These are phyloP conservation scores for Laterallus jamaicensis DNA, from an alignment of 2,113 vertebrate species.

Conservation along the genomic window DNA sequence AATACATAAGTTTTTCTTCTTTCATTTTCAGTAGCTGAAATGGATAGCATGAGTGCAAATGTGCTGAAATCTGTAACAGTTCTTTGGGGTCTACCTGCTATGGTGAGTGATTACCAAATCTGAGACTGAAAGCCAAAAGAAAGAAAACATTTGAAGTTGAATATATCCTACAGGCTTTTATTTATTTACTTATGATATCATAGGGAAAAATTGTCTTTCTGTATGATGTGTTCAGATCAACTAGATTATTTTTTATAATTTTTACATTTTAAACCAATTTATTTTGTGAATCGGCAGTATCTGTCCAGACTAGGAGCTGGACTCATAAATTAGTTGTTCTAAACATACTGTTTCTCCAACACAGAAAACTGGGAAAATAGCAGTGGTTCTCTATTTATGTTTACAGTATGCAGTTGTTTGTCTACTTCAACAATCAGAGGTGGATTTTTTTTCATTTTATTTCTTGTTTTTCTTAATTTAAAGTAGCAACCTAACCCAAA, in stretches of 20 bases:
- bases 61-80: background rate
- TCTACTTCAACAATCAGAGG: background rate
- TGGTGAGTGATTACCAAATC: background rate
- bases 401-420: background rate
- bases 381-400: background rate
- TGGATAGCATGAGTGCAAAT: background rate
- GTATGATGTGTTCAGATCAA: background rate
- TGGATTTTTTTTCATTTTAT: background rate
- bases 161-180: background rate
- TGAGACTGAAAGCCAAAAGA: background rate
- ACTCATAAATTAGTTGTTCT: constrained; percentile 51
- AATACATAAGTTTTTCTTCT: background rate
- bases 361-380: background rate
- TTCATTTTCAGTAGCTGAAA: background rate
- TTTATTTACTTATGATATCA: background rate
- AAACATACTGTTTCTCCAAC: background rate
- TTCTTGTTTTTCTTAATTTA: background rate
- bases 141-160: background rate
- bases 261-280: constrained; percentile 21
- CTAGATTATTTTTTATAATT: constrained; percentile 34
- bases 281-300: constrained; percentile 32
- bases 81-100: background rate
- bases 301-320: background rate
- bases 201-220: constrained; percentile 19
- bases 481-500: background rate